Evolutionary conservation across 2,113 vertebrate genomes (phyloP), one percentile per base, ranked within the genome.

Genomic region (Penelope pileata): DNA sequence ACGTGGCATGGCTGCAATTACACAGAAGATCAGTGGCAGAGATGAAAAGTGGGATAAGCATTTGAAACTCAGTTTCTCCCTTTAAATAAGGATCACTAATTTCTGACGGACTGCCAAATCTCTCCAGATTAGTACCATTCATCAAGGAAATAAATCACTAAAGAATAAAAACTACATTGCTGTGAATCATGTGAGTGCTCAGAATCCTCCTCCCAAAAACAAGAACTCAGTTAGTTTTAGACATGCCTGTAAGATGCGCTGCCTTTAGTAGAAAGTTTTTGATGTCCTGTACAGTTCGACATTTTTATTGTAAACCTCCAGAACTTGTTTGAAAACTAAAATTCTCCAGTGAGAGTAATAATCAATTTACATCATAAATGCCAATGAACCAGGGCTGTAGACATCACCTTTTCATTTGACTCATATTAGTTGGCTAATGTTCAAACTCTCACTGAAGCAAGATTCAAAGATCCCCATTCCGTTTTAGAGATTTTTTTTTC

Each of bases 221-320:
- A 34, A 0, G 0, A 22, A 19, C 24, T 23, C 0, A 0, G 58
- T n/a, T 45, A 53, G n/a, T 70, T 88, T 80, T 16, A 58, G 63
- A 15, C 3, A 3, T 27, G 29, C 10, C 19, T 1, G 0, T 43
- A 7, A 60, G 34, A 26, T 32, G 15, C 15, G 0, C 6, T 54
- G 56, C 47, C n/a, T 69, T 68, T 30, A 27, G 12, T 0, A 88
- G 51, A 27, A 70, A 54, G 19, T 12, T 64, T 87, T 43, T 50
- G 51, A 10, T 3, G 36, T 7, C 7, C 18, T 83, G 34, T 14
- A 30, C 6, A 43, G 30, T 74, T 34, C 32, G 36, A 23, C 24
- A 67, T 47, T 9, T 81, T 64, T 15, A 63, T 10, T 8, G 15
- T 7, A 42, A 90, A 23, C 16, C 15, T 60, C 34, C 56, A 59